Base-by-base conservation (phyloP, 2,888 invertebrate species). In the Pherbina coryleti region DNA sequence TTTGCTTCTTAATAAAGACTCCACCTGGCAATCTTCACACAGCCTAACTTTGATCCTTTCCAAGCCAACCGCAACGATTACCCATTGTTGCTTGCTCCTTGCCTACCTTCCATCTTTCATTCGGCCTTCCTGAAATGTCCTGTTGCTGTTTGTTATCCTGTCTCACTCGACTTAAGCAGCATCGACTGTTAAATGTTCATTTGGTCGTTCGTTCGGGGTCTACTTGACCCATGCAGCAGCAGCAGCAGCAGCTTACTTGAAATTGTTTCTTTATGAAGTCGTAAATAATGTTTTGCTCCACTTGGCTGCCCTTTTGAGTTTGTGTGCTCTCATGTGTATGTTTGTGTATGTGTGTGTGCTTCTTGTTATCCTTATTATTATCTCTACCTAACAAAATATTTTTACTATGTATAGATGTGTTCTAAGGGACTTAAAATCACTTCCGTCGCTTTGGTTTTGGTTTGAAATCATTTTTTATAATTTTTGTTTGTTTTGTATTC, bases 191-290 rank as follows among this genome's bases (percentile, higher is more conserved):
- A 31, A 19, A 17, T 44, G 25, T 57, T 64, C 19, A 17, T 25
- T 57, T 22, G 55, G 19, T 60, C 37, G 8, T 7, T 28, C 51
- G 31, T 14, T 28, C 28, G 28, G 25, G 17, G 71, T 55, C 62
- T 62, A 17, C 51, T 57, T 57, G 49, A 51, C 34, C 57, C 66
- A 7, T 44, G 44, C 44, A 44, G 34, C n/a, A n/a, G 66, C 37
- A 37, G 37, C 37, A 37, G 44, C 44, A 55, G 57, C 78, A 72
- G 74, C 57, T 74, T 71, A 76, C 70, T 66, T 75, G 60, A 76
- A 79, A 81, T 81, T 78, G 79, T 75, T 79, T 81, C 81, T 81
- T 79, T 79, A 81, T 81, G 81, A 81, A 81, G 81, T 79, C 79
- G 78, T 81, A 81, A 81, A 79, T 81, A 78, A 81, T 81, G 81